A percentile compares a stretch with the other conserved stretches of the same genome.
Conservation (phyloP, 2,797 vertebrate species). For the Bradypus variegatus region DNA sequence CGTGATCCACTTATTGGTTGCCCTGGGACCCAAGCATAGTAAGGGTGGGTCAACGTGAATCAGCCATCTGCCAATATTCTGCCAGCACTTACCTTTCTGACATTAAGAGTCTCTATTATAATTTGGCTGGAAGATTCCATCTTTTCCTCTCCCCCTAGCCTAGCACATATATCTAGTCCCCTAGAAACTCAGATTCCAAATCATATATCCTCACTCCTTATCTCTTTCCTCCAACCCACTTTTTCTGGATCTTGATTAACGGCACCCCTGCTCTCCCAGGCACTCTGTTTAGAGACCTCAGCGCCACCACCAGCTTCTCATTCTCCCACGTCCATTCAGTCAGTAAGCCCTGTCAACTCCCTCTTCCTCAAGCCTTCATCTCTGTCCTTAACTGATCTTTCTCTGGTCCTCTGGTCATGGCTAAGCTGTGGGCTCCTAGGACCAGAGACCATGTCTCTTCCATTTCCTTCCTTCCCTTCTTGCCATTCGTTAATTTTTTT, state of each 20-base stretch:
- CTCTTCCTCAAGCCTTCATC: neutral
- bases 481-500: neutral
- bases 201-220: neutral
- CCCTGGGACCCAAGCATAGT: neutral
- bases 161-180: neutral
- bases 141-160: neutral
- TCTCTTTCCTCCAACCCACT: neutral
- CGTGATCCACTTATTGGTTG: neutral
- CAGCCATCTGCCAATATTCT: neutral
- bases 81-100: neutral
- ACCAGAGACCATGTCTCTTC: neutral
- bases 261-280: neutral
- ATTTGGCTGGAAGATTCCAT: neutral
- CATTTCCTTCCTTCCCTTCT: neutral
- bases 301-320: neutral
- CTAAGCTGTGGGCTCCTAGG: neutral
- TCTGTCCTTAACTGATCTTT: neutral
- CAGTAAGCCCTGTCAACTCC: neutral
- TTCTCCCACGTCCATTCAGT: neutral
- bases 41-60: neutral
- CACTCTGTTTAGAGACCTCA: neutral
- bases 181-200: neutral
- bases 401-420: neutral
- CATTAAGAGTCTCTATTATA: neutral
- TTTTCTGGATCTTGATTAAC: neutral